phyloP scores from a whole-genome alignment of 2,113 vertebrate genomes.

The Rhizomys pruinosus region DNA sequence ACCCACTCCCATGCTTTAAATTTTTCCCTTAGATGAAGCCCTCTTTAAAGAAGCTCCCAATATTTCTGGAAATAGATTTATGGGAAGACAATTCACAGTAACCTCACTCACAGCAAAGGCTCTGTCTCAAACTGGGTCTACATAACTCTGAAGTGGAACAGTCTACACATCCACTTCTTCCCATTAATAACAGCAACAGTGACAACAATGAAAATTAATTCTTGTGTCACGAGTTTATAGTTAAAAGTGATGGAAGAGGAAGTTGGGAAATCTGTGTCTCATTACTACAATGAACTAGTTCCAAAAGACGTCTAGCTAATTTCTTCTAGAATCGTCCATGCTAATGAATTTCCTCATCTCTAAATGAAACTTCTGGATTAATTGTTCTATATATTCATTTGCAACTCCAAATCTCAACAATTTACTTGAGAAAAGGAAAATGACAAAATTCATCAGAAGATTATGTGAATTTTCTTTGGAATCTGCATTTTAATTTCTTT shows the following conservation, averaged over 20 bases:
- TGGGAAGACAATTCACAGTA: not conserved
- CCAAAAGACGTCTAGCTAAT: not conserved
- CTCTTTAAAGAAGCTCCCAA: not conserved
- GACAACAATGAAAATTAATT: not conserved
- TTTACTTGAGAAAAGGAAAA: not conserved
- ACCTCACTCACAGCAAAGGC: not conserved
- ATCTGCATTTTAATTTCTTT: too few species aligned
- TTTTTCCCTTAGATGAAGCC: too few species aligned
- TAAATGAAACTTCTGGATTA: too few species aligned
- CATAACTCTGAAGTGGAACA: not conserved
- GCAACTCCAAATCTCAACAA: too few species aligned
- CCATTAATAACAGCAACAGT: not conserved
- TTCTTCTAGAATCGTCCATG: not conserved
- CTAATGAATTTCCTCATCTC: not conserved
- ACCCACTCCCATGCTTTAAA: too few species aligned
- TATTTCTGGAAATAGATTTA: not conserved
- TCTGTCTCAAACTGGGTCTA: not conserved
- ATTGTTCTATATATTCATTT: too few species aligned
- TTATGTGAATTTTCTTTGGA: not conserved
- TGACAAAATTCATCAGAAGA: not conserved
- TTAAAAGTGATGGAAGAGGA: not conserved
- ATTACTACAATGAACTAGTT: not conserved
- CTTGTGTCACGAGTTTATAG: not conserved
- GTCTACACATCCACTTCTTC: not conserved
- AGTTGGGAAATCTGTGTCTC: not conserved